Evolutionary conservation across 2,797 vertebrate genomes (phyloP).

Genomic region (Fistularia tabacaria): DNA sequence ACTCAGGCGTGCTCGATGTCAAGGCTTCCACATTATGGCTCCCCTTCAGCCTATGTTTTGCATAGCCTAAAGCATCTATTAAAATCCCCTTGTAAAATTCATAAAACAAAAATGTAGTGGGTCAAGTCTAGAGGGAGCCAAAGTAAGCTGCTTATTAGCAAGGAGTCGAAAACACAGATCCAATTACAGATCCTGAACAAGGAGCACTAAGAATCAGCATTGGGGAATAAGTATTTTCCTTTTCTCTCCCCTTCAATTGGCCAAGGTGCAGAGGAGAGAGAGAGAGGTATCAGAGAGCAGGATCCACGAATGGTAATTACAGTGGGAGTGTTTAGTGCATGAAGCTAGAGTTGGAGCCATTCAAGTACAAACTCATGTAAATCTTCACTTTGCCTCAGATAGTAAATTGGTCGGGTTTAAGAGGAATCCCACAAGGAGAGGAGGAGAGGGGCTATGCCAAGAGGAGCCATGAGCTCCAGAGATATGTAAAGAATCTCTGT

Average conservation of each 20-base stretch:
- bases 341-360: constrained; percentile 94
- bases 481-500: constrained; percentile 99
- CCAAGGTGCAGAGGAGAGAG: constrained; percentile 85
- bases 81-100: constrained; percentile 99
- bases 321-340: constrained; percentile 95
- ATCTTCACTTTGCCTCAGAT: constrained; percentile 92
- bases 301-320: constrained; percentile 98
- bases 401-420: constrained; percentile 99
- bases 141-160: constrained; percentile 99
- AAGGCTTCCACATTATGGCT: constrained; percentile 92
- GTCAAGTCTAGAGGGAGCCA: constrained; percentile 99
- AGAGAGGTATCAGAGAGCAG: constrained; percentile 81
- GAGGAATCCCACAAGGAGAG: constrained; percentile 90
- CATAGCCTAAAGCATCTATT: constrained; percentile 99
- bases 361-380: constrained; percentile 96
- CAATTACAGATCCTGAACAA: constrained; percentile 99
- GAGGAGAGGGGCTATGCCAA: constrained; percentile 80
- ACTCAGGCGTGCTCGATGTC: constrained; percentile 91
- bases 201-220: constrained; percentile 92
- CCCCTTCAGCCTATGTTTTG: constrained; percentile 98
- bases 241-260: constrained; percentile 87
- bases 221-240: constrained; percentile 89
- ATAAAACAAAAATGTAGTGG: constrained; percentile 99
- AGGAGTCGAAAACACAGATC: constrained; percentile 99
- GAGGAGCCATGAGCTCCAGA: constrained; percentile 94